Conservation (phyloP, 2,113 vertebrate species). For the Cyprinus carpio region DNA sequence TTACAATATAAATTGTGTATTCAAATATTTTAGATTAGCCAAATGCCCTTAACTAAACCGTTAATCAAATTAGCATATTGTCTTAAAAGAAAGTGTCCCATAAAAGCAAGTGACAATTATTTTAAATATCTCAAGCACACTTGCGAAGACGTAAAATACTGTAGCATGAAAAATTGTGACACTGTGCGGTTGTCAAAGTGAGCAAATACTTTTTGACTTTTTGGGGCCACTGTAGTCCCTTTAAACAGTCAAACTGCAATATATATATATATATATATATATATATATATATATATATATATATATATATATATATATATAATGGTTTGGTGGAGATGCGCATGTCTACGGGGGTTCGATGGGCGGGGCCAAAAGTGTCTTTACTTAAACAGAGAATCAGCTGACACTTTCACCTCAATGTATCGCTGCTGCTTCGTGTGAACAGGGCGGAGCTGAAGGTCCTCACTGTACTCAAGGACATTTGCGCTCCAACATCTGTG, state of each 20-base stretch:
- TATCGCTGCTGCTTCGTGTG: background rate
- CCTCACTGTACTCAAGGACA: constrained; percentile 48
- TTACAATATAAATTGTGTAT: background rate
- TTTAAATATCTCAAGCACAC: background rate
- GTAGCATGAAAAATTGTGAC: background rate
- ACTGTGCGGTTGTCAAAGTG: background rate
- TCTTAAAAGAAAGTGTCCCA: background rate
- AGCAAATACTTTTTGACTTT: background rate
- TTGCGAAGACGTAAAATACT: background rate
- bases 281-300: too few relatives aligned
- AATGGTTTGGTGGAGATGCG: constrained; percentile 52
- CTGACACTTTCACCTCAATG: constrained; percentile 65
- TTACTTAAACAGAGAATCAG: constrained; percentile 67
- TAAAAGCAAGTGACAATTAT: background rate
- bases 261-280: too few relatives aligned
- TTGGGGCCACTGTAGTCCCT: background rate
- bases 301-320: too few relatives aligned
- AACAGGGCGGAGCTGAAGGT: constrained; percentile 38
- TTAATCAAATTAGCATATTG: background rate
- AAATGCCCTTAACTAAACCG: background rate
- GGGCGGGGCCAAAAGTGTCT: constrained; percentile 66
- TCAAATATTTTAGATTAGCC: background rate
- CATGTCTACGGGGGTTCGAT: constrained; percentile 52
- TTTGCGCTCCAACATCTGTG: constrained; percentile 18
- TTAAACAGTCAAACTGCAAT: background rate